These are phyloP conservation scores for Amphiprion percula DNA, from an alignment of 2,113 vertebrate species.

Conservation along the genomic window DNA sequence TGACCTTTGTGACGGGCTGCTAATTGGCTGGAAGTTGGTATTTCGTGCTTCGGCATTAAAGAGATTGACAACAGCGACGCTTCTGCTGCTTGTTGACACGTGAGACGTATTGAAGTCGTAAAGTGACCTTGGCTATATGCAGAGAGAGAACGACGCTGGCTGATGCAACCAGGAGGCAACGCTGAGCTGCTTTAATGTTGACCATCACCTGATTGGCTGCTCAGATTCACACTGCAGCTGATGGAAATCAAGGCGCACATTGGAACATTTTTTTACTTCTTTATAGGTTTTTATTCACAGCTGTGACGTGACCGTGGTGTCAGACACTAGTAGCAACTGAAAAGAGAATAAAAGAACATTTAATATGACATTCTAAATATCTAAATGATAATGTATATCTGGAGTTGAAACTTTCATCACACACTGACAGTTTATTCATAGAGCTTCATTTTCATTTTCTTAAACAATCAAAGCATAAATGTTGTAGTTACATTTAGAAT, in stretches of 20 bases:
- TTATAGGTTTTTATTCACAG: background rate
- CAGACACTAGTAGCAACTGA: background rate
- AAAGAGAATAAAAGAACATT: too few species aligned
- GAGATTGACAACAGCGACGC: constrained; percentile 27
- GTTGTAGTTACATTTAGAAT: too few species aligned
- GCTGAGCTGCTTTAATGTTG: background rate
- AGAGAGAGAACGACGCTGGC: constrained; percentile 36
- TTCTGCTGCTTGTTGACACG: constrained; percentile 40
- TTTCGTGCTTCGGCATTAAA: constrained; percentile 44
- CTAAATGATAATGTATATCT: too few species aligned
- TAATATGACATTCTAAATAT: too few species aligned
- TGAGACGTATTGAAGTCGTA: constrained; percentile 14
- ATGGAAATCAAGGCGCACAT: background rate
- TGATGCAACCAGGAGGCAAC: constrained; percentile 62
- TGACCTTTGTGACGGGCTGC: constrained; percentile 1
- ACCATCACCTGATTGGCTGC: constrained; percentile 1
- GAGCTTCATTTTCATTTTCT: too few species aligned
- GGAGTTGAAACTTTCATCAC: too few species aligned
- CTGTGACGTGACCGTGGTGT: background rate
- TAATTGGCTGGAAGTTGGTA: constrained; percentile 24
- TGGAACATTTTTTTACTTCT: background rate
- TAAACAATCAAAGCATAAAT: too few species aligned
- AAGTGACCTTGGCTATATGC: constrained; percentile 61
- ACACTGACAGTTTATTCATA: too few species aligned
- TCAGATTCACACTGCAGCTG: background rate